Conservation (phyloP, 2,797 vertebrate genomes). For the Myoxocephalus aenaeus region DNA sequence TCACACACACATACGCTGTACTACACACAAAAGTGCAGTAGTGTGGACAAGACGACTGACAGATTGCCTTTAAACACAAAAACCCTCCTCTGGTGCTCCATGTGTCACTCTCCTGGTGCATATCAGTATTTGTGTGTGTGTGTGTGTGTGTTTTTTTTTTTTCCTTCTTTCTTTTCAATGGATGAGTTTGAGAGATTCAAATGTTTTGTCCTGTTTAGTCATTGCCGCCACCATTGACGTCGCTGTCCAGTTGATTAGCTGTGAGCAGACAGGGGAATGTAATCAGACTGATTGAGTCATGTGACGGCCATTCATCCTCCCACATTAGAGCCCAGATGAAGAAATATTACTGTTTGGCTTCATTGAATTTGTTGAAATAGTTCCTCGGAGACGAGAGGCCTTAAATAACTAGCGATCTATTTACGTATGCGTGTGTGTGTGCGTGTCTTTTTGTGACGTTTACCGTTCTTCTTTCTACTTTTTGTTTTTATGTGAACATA, state of each 20-base stretch:
- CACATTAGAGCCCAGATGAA: constrained; percentile 32
- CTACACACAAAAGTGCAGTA: constrained; percentile 2
- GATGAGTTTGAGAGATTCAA: constrained; percentile 8
- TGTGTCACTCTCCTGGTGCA: background rate
- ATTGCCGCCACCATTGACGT: background rate
- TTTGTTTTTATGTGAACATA: background rate
- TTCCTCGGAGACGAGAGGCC: constrained; percentile 23
- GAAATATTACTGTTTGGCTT: constrained; percentile 49
- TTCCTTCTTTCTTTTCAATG: background rate
- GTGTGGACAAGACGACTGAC: background rate
- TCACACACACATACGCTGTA: background rate
- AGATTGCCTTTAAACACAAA: constrained; percentile 14
- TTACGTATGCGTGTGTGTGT: background rate
- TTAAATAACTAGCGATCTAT: constrained; percentile 2
- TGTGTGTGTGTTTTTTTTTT: background rate
- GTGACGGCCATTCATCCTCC: constrained; percentile 32
- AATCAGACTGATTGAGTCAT: constrained; percentile 51
- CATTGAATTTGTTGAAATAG: constrained; percentile 42
- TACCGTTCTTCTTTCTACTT: constrained; percentile 2
- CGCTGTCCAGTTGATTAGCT: constrained; percentile 46
- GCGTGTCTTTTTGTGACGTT: background rate
- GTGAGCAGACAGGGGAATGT: constrained; percentile 44
- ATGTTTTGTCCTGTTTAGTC: constrained; percentile 27
- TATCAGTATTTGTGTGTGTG: background rate
- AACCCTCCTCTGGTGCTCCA: background rate